Percentiles rank a stretch among this genome's conserved stretches.
These are phyloP conservation scores for Oenanthe oenanthe DNA, from an alignment of 2,113 vertebrate genomes.

Conservation along the genomic window DNA sequence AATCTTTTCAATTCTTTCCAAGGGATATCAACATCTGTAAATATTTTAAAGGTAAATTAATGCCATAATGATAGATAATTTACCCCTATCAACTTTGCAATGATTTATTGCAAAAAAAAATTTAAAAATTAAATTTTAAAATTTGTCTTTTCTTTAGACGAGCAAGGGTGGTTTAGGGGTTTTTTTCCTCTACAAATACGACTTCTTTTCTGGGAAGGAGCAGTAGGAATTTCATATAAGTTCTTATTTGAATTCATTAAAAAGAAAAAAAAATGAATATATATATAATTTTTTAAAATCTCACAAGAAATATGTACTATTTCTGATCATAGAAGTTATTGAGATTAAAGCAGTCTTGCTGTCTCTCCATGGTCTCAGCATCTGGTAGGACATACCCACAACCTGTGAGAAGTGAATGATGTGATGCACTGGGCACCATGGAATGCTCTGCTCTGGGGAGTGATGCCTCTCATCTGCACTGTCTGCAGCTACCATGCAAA, in stretches of 20 bases:
- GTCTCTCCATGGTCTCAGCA: background rate
- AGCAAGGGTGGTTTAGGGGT: rapidly evolving
- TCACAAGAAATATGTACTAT: background rate
- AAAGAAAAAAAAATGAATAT: background rate
- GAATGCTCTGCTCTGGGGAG: background rate
- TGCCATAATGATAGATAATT: background rate
- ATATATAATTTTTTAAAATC: background rate
- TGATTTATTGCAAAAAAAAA: background rate
- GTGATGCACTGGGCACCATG: background rate
- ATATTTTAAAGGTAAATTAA: background rate
- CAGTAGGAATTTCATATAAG: background rate
- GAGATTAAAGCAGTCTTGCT: background rate
- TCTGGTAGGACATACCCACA: background rate
- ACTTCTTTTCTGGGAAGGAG: background rate
- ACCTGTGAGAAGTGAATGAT: background rate
- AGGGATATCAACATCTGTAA: background rate
- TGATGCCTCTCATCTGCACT: background rate
- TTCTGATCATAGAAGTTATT: background rate
- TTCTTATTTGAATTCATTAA: background rate
- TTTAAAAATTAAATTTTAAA: background rate
- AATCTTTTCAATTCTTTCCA: background rate
- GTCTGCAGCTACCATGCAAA: background rate
- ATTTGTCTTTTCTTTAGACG: background rate
- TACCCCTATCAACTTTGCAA: background rate
- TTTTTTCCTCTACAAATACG: background rate